Evolutionary conservation across 2,888 invertebrate species (phyloP), one percentile per base, ranked within the genome.

Genomic region (Conistra vaccinii): DNA sequence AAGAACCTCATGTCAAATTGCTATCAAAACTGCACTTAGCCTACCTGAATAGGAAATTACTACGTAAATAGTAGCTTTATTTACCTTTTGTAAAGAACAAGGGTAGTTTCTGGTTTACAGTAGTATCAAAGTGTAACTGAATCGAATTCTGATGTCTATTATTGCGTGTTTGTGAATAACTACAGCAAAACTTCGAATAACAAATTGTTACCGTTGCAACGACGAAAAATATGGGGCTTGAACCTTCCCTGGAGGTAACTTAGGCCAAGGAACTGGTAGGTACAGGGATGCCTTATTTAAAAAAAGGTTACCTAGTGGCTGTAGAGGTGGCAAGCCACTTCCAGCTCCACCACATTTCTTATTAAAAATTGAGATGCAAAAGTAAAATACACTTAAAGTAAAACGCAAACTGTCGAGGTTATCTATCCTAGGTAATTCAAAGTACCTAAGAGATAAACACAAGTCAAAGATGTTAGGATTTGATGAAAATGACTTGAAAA

Each of bases 1-100:
- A 88, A 82, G 71, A 86, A 81, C 78, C 75, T 71, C 32, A 67
- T 68, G 53, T 85, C 74, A 82, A 78, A 73, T 78, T 29, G 63
- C 57, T 62, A 60, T 65, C 29, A 53, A 65, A 68, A 65, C n/a
- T 29, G 26, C n/a, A 58, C 29, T 35, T 63, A 26, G 14, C 57
- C 71, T 79, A 63, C 72, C 48, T 57, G 32, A 51, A 79, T 42
- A 71, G 9, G 14, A 79, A 62, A 42, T 51, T 35, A 42, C 2
- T 32, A 42, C 17, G 26, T 35, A n/a, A n/a, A n/a, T n/a, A 3
- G 32, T 39, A 42, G 48, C 32, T 63, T 32, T 58, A 69, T 76
- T 71, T 62, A 70, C 26, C 32, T 63, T 72, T 42, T 51, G 23
- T 35, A 29, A 60, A 60, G 1, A 32, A 45, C 26, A 14, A 72